Evolutionary conservation across 1,140 invertebrate genomes (phyloP).

Genomic region (Drosophila kohkoa): DNA sequence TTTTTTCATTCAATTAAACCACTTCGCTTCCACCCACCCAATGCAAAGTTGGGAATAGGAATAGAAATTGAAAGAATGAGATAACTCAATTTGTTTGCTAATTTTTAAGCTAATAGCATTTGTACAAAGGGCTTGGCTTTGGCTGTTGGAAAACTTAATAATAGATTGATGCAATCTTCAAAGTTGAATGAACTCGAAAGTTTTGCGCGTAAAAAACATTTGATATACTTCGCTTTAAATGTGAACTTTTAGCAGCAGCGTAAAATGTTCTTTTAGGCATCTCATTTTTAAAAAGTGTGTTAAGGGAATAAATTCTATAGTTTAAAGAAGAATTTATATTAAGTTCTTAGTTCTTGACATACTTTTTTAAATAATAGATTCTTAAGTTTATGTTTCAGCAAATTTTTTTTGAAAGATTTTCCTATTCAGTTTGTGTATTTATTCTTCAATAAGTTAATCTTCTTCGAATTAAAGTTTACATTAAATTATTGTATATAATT

Average conservation of each 20-base stretch:
- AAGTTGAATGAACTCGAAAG: conserved; percentile 12
- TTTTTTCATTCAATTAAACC: conserved; percentile 63
- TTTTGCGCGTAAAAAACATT: neutral
- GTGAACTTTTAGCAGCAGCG: neutral
- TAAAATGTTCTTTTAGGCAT: neutral
- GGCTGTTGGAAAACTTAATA: conserved; percentile 2
- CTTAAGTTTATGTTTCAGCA: too few species aligned
- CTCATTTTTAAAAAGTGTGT: too few species aligned
- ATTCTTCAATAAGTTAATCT: too few species aligned
- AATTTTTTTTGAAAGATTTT: too few species aligned
- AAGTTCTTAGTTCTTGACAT: too few species aligned
- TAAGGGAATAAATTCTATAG: neutral
- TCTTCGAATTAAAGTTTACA: too few species aligned
- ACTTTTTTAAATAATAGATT: too few species aligned
- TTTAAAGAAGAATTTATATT: neutral
- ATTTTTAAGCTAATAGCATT: conserved; percentile 38
- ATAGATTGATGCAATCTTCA: conserved; percentile 1
- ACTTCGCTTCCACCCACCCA: neutral
- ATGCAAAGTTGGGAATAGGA: neutral
- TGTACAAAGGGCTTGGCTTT: conserved; percentile 12
- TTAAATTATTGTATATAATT: too few species aligned
- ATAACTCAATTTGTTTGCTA: conserved; percentile 57
- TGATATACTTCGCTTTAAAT: neutral
- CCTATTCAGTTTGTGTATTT: too few species aligned
- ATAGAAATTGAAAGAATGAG: conserved; percentile 1